Evolutionary conservation across 1,140 invertebrate genomes (phyloP), one percentile per base, ranked within the genome.

Genomic region (Colletes latitarsis): DNA sequence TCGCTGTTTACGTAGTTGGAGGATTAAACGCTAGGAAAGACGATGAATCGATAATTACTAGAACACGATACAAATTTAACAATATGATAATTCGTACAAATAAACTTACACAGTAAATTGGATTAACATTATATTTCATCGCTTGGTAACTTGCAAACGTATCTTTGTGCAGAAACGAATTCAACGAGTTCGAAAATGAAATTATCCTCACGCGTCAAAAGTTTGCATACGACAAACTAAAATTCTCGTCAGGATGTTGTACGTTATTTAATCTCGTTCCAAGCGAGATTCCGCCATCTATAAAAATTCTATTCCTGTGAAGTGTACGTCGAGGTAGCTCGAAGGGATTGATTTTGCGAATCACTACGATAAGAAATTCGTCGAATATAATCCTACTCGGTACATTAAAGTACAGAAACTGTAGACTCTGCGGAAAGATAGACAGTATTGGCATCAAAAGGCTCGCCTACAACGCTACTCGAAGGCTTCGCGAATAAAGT

Each of bases 301-400:
- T 10, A 5, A 21, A n/a, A 58, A 58, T n/a, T 6, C 21, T 58
- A 8, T 58, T 21, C 57, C 8, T 9, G 30, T 58, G 14, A 41
- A 63, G 10, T 4, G 12, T 39, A 41, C 39, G 30, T 39, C 4
- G 2, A n/a, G 39, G 62, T 43, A 6, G 39, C 62, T 43, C 17
- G 6, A 78, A 72, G 76, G 76, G 67, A 77, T 46, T 41, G 14
- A 39, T n/a, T 43, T 6, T 19, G 2, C 19, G 8, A 67, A 41
- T 62, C 10, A 52, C 19, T 0, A 55, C 17, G 15, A 46, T 46
- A 8, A 46, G 43, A 46, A 6, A 9, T 46, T 14, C 19, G 4
- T 21, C 19, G 12, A 62, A 1, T 39, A 21, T 62, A 62, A 4
- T 30, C 10, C 62, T 71, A 52, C 5, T 19, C 19, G 30, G 10